These are phyloP conservation scores for Tipula confusa DNA, from an alignment of 2,888 invertebrate genomes.

Conservation along the genomic window DNA sequence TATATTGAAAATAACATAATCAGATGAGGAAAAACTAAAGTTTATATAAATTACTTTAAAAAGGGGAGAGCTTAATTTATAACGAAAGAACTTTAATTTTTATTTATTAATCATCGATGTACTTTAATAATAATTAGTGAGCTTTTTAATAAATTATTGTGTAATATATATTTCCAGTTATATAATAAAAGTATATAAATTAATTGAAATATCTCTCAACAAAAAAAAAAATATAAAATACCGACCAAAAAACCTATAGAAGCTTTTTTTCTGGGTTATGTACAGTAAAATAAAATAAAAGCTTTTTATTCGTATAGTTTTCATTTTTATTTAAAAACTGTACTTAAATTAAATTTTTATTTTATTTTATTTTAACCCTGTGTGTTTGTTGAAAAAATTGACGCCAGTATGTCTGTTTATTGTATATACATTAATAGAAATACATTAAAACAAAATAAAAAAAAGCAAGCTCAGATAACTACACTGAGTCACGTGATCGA, in stretches of 20 bases:
- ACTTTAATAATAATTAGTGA: not conserved
- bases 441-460: not conserved
- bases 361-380: not conserved
- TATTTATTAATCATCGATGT: not conserved
- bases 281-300: not conserved
- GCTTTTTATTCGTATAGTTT: not conserved
- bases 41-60: not conserved
- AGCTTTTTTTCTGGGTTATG: not conserved
- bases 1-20: not conserved
- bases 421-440: not conserved
- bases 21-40: constrained; percentile 8
- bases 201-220: constrained; percentile 1
- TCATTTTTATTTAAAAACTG: not conserved
- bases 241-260: not conserved
- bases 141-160: not conserved
- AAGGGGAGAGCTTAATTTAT: not conserved
- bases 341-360: not conserved
- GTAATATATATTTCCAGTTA: not conserved
- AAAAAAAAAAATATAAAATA: not conserved
- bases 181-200: not conserved
- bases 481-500: not conserved
- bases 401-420: not conserved
- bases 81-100: not conserved
- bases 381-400: not conserved
- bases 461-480: not conserved